Base-by-base conservation (phyloP, 2,888 invertebrate genomes). In the Tipula vernalis region DNA sequence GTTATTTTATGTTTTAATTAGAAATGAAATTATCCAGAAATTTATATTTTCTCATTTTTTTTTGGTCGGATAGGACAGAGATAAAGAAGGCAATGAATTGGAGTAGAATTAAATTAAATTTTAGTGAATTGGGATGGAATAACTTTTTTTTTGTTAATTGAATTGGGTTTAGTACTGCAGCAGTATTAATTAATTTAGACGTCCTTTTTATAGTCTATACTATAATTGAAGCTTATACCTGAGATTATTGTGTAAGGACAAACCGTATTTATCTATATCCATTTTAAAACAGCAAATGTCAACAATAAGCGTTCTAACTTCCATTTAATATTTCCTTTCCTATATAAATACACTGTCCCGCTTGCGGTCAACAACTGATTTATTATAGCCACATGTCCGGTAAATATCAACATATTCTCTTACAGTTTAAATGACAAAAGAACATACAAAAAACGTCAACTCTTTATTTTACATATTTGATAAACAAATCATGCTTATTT, bases 1-100 rank as follows among this genome's bases (percentile, higher is more conserved):
- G 71, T 71, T 71, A 71, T 71, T 71, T 71, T 71, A 71, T 71
- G 71, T 71, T 71, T 71, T 71, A 71, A 71, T 71, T 71, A 71
- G 71, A 71, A 71, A 71, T 71, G 71, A 71, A 71, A 71, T 71
- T 71, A 71, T 71, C 71, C 71, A 71, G 71, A 71, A 71, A 71
- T 28, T 10, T 71, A 28, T 28, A 28, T 28, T 28, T 28, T 28
- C n/a, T 71, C 28, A 28, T 28, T 71, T 71, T 39, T 5, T 15
- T 51, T 51, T n/a, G 28, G 28, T 28, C 71, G 71, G 71, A 71
- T 71, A 28, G 28, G 28, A 71, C 2, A 2, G 28, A 71, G 18
- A 71, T 71, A 13, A 28, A 71, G 8, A 12, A 28, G 71, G 71
- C 71, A 71, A 71, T 71, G 71, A 71, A 71, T 71, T 71, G 71